These are phyloP conservation scores for Sarcophaga carnaria DNA, from an alignment of 2,888 invertebrate species.

Conservation along the genomic window DNA sequence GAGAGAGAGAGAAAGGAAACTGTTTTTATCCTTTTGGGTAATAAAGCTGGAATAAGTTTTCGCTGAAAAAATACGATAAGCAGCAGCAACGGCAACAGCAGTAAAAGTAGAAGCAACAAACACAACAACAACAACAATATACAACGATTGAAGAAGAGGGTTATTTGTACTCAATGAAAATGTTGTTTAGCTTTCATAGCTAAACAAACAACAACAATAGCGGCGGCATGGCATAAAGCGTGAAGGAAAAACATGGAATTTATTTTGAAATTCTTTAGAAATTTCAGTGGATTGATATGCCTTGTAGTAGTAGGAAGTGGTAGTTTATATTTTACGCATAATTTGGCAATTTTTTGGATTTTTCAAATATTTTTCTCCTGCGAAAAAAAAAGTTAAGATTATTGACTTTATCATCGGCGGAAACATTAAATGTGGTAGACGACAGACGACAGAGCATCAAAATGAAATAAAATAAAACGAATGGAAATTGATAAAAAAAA, in stretches of 20 bases:
- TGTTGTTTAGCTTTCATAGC: slow-evolving; percentile 25
- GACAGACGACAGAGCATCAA: neutral
- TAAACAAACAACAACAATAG: neutral
- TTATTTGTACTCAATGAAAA: slow-evolving; percentile 40
- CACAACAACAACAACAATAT: neutral
- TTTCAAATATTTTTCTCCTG: neutral
- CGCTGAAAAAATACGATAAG: slow-evolving; percentile 18
- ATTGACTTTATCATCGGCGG: slow-evolving; percentile 19
- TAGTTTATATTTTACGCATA: slow-evolving; percentile 55
- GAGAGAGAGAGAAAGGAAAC: neutral
- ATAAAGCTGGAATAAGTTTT: slow-evolving; percentile 22
- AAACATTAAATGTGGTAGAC: slow-evolving; percentile 3
- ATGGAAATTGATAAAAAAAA: slow-evolving; percentile 14
- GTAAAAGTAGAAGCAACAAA: neutral
- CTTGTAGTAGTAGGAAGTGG: neutral
- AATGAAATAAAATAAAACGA: neutral
- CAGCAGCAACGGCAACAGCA: neutral
- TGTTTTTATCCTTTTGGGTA: neutral
- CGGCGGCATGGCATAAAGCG: neutral
- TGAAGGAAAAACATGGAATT: neutral
- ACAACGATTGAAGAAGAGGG: slow-evolving; percentile 26
- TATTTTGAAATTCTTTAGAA: slow-evolving; percentile 36
- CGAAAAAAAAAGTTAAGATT: neutral
- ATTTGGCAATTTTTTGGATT: slow-evolving; percentile 60
- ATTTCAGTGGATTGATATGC: neutral